phyloP scores from a whole-genome alignment of 2,888 invertebrate species.

The Rhyacophila evoluta region DNA sequence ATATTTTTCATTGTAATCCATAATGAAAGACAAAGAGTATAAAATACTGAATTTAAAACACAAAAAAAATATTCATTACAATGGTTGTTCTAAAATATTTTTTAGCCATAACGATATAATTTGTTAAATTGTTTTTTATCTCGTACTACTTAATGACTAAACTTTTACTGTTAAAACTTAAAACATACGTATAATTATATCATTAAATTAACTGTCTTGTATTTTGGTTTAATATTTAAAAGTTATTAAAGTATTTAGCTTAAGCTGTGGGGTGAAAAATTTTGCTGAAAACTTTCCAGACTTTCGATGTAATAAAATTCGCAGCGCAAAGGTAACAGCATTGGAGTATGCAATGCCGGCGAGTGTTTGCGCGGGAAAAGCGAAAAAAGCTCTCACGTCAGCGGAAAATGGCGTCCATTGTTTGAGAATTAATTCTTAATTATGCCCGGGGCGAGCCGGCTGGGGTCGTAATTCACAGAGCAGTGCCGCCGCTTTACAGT shows the following conservation, averaged over 20 bases:
- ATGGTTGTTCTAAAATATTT: too few relatives aligned
- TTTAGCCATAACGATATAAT: too few relatives aligned
- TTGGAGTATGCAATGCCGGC: background rate
- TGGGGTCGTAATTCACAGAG: background rate
- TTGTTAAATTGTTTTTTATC: too few relatives aligned
- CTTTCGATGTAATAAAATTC: background rate
- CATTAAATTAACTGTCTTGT: too few relatives aligned
- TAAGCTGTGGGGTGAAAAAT: background rate
- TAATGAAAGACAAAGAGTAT: too few relatives aligned
- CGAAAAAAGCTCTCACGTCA: background rate
- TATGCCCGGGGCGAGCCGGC: constrained; percentile 3
- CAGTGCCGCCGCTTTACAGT: background rate
- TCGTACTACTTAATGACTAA: too few relatives aligned
- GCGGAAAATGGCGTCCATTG: background rate
- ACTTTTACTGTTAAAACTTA: too few relatives aligned
- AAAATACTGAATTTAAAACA: too few relatives aligned
- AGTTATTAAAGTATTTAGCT: background rate
- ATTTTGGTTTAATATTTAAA: background rate
- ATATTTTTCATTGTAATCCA: too few relatives aligned
- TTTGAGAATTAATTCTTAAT: constrained; percentile 31
- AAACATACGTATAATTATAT: too few relatives aligned
- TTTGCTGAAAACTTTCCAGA: background rate
- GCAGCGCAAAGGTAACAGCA: background rate
- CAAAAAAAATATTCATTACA: too few relatives aligned
- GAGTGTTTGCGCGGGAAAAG: constrained; percentile 14